Evolutionary conservation across 1,140 invertebrate genomes (phyloP), one percentile per base, ranked within the genome.

Genomic region (Aplysia californica): DNA sequence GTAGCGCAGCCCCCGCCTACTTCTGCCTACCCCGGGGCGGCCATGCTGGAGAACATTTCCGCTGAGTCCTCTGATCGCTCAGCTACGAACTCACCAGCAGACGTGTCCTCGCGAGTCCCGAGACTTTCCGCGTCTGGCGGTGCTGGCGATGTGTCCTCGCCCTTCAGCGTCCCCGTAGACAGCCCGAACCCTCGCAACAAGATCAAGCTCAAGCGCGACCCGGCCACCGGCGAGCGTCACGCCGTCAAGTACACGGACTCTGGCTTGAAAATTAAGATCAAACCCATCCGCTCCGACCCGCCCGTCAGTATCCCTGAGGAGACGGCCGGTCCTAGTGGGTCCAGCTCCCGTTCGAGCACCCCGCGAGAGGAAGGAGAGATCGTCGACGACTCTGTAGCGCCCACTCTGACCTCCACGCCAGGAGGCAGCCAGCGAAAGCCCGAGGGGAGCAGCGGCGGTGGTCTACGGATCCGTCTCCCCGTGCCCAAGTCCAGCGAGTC

Each of bases 261-360:
- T 26, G 59, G 71, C 3, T 39, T 74, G 58, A 74, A 65, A 23
- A 55, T 74, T 55, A 74, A 74, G 59, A 74, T 74, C 33, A 74
- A 74, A 74, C 71, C 71, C 20, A 2, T 50, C 3, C 33, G 38
- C 4, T 72, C 56, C n/a, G 69, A 72, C 4, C 18, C 59, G 21
- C 23, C n/a, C 20, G 36, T 20, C 6, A 58, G 36, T 10, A n/a
- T 15, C 2, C 10, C 26, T 29, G 41, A 50, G 41, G 26, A 4
- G n/a, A 38, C 31, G 5, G 58, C 36, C 2, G 41, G 56, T 4
- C 35, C 71, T 38, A 41, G 58, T 59, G 69, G 69, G 10, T n/a
- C 29, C 5, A 31, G 50, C 4, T 72, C 69, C 4, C 61, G 56
- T 6, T 64, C 71, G 2, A 74, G 39, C 38, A 74, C 71, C 3